These are phyloP conservation scores for Nezara viridula DNA, from an alignment of 2,888 invertebrate genomes.

Conservation along the genomic window DNA sequence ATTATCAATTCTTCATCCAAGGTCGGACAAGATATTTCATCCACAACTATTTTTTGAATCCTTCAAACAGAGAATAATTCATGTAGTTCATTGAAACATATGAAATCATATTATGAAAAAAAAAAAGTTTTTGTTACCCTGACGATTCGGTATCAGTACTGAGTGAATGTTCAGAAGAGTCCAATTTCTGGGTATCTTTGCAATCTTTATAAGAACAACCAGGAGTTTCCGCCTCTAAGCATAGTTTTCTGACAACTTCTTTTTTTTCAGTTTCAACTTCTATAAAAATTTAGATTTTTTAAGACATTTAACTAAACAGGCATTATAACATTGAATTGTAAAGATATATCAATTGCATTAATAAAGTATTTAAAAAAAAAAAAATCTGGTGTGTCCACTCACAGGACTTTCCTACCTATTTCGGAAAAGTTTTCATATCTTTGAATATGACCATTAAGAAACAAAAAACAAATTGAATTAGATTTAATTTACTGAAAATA, in stretches of 20 bases:
- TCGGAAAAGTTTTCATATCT: no score
- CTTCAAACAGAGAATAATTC: slow-evolving; percentile 2
- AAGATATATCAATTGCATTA: no score
- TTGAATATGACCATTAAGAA: no score
- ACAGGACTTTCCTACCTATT: no score
- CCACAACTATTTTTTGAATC: not conserved
- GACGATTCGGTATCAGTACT: slow-evolving; percentile 49
- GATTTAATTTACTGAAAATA: no score
- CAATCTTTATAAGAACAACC: slow-evolving; percentile 32
- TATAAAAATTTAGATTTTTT: not conserved
- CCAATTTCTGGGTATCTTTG: slow-evolving; percentile 4
- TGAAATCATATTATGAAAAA: not conserved
- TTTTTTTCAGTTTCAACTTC: slow-evolving; percentile 6
- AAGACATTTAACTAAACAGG: no score
- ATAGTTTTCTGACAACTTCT: slow-evolving; percentile 47
- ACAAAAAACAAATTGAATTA: no score
- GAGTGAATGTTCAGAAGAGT: not conserved
- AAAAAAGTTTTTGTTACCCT: not conserved
- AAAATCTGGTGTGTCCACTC: no score
- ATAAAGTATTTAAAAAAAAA: no score
- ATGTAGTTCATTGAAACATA: not conserved
- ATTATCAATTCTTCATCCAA: slow-evolving; percentile 46
- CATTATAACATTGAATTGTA: no score
- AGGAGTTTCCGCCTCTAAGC: slow-evolving; percentile 29
- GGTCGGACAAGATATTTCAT: not conserved